Percentiles rank a stretch among this genome's conserved stretches.
These are phyloP conservation scores for Leucozona laternaria DNA, from an alignment of 2,888 invertebrate genomes.

Conservation along the genomic window DNA sequence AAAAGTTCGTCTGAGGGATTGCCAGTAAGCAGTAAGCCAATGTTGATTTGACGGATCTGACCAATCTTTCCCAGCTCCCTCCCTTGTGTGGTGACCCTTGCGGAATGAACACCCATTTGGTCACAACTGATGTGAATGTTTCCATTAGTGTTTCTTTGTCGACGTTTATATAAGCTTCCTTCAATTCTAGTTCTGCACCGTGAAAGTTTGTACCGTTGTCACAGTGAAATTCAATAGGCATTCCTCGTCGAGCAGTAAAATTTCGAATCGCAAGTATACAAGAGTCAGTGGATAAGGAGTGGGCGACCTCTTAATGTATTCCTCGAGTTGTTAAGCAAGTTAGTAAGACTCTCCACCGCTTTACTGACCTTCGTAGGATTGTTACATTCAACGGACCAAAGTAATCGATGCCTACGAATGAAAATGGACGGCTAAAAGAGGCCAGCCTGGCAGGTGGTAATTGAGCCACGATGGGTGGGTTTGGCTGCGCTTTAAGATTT, in stretches of 20 bases:
- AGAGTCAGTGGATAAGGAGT: too few relatives aligned
- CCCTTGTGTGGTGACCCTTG: background rate
- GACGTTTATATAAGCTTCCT: background rate
- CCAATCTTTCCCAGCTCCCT: background rate
- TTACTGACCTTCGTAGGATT: too few relatives aligned
- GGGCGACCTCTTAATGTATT: too few relatives aligned
- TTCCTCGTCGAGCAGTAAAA: too few relatives aligned
- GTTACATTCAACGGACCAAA: constrained; percentile 61
- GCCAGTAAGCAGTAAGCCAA: background rate
- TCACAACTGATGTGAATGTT: background rate
- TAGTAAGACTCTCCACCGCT: too few relatives aligned
- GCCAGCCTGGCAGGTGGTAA: constrained; percentile 44
- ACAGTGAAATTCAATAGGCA: background rate
- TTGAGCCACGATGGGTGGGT: constrained; percentile 46
- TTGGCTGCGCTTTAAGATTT: constrained; percentile 26
- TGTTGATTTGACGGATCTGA: background rate
- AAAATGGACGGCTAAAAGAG: constrained; percentile 55
- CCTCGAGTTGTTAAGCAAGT: too few relatives aligned
- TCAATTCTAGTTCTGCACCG: background rate
- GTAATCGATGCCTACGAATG: constrained; percentile 49
- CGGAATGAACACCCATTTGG: background rate
- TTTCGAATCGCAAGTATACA: too few relatives aligned
- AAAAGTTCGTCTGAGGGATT: background rate
- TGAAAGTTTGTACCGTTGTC: background rate
- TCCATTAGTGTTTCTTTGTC: background rate